Base-by-base conservation (phyloP, 2,888 invertebrate species). In the Drosophila peninsularis region DNA sequence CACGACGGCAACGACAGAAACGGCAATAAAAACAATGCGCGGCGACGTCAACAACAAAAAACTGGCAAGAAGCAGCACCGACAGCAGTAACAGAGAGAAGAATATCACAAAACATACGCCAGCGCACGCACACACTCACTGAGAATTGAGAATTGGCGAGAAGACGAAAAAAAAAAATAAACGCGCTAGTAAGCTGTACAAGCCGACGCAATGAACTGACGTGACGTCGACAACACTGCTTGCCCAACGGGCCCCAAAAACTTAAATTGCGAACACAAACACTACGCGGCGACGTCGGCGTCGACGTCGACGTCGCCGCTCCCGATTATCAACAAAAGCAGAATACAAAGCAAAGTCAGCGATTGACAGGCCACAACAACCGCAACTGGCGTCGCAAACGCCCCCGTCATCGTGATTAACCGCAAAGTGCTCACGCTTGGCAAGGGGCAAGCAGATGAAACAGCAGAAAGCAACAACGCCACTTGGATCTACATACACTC, bases 171-270 rank as follows among this genome's bases (percentile, higher is more conserved):
- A 56, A 30, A 30, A 30, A 10, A 30, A 30, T 30, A 30, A 64
- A 78, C 65, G 47, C 74, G 73, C 87, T 70, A 56, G 88, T 82
- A 76, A 88, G 87, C 89, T 79, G 60, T 64, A 71, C 87, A 84
- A 82, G 76, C 72, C 83, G 74, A 84, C 86, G 82, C 81, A 80
- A 74, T 74, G 78, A 82, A 88, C 79, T 88, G 88, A 87, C 65
- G 84, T 71, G 78, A 73, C 82, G 80, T 75, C 80, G 80, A 65
- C 68, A 73, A 61, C 57, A 61, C 24, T 54, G 64, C 75, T 67
- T 60, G 53, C 41, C 54, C 71, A 74, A 57, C 66, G 67, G 74
- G 77, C 74, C 71, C 86, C 83, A 76, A 74, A 74, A 80, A 72
- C 62, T 67, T 47, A 61, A 68, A 77, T 65, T 68, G 68, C 61